These are phyloP conservation scores for Orthosia incerta DNA, from an alignment of 2,888 invertebrate species.

Conservation along the genomic window DNA sequence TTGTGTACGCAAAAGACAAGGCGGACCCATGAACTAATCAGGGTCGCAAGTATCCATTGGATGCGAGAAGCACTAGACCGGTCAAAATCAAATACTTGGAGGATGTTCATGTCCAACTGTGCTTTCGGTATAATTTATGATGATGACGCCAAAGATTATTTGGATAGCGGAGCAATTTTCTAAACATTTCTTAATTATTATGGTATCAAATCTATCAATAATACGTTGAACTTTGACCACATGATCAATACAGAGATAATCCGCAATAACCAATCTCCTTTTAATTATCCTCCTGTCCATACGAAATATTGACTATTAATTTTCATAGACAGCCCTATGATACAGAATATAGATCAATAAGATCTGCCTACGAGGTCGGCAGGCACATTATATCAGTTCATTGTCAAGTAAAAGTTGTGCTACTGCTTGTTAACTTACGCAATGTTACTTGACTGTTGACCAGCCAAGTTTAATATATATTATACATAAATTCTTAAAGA, in stretches of 20 bases:
- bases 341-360: constrained; percentile 60
- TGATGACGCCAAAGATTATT: neutral
- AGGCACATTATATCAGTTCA: constrained; percentile 70
- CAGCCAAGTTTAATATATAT: constrained; percentile 36
- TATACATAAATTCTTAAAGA: constrained; percentile 9
- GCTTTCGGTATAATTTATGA: too few species aligned
- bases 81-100: too few species aligned
- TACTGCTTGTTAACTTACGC: constrained; percentile 58
- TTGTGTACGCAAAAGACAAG: neutral
- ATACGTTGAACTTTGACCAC: neutral
- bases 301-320: constrained; percentile 21
- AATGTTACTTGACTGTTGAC: constrained; percentile 52
- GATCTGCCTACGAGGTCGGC: constrained; percentile 73
- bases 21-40: neutral
- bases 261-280: neutral
- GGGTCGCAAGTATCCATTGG: too few species aligned
- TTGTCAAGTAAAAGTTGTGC: constrained; percentile 83
- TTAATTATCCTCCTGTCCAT: neutral
- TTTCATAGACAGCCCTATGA: constrained; percentile 49
- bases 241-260: neutral
- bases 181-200: too few species aligned
- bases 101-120: too few species aligned
- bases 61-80: too few species aligned
- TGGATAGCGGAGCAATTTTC: neutral
- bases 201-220: neutral